Evolutionary conservation across 2,113 vertebrate genomes (phyloP).

Genomic region (Toxotes jaculatrix): DNA sequence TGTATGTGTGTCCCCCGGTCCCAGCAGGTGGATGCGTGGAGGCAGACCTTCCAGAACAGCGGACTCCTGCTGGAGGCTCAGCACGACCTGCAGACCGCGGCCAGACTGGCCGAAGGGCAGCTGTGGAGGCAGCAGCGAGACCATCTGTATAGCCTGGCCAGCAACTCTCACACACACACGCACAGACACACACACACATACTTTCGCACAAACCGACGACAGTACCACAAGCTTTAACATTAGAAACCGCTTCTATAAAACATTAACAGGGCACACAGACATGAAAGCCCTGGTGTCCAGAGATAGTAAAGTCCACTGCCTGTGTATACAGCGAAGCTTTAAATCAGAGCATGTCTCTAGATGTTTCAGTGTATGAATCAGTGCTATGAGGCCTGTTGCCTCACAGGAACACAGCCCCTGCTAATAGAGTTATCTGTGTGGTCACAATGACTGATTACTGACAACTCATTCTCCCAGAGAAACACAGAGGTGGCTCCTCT

Average conservation of each 20-base stretch:
- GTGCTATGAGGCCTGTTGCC: slow-evolving; percentile 40
- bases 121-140: slow-evolving; percentile 26
- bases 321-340: not conserved
- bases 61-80: slow-evolving; percentile 35
- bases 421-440: slow-evolving; percentile 56
- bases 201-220: not conserved
- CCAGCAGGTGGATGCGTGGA: slow-evolving; percentile 23
- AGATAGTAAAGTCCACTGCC: slow-evolving; percentile 36
- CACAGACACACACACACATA: not conserved
- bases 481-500: slow-evolving; percentile 50
- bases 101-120: slow-evolving; percentile 42
- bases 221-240: slow-evolving; percentile 36
- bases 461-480: slow-evolving; percentile 61
- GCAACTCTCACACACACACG: not conserved
- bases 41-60: slow-evolving; percentile 29
- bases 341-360: slow-evolving; percentile 18
- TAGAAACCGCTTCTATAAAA: slow-evolving; percentile 58
- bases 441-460: slow-evolving; percentile 65
- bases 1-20: slow-evolving; percentile 21
- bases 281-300: slow-evolving; percentile 23
- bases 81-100: slow-evolving; percentile 16
- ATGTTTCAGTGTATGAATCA: slow-evolving; percentile 31
- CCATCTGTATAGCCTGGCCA: slow-evolving; percentile 38
- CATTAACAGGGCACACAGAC: slow-evolving; percentile 43
- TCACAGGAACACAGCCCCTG: slow-evolving; percentile 53